Evolutionary conservation across 2,888 invertebrate genomes (phyloP), one percentile per base, ranked within the genome.

Genomic region (Neoaliturus tenellus): DNA sequence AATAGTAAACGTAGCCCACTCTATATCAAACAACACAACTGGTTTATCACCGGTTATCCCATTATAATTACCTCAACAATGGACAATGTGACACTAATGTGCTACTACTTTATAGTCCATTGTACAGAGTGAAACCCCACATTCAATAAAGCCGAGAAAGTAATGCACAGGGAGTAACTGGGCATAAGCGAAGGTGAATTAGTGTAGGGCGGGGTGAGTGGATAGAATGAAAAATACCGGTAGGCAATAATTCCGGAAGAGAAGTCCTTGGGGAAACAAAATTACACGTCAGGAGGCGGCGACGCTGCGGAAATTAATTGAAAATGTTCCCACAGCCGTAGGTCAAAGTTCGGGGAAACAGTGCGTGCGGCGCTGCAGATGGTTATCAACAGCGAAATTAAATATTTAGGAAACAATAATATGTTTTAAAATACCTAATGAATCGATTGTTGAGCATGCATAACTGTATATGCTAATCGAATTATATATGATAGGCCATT

Each of bases 41-140:
- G 12, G 23, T 3, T 20, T 10, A 55, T 23, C 62, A 17, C 28
- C 28, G 14, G 25, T 62, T 51, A 20, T 8, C 51, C 51, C 51
- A 62, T 62, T 62, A 62, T 62, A 62, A 62, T 51, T 51, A 51
- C 51, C 51, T 0, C 62, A 62, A 62, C 62, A 62, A 62, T 62
- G 62, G 62, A 62, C 62, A 62, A 62, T 62, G 31, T 31, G 28
- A 62, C 62, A 20, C 62, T 62, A 62, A 62, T 12, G 62, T 17
- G 62, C 62, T 14, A 28, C 28, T 28, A 17, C 28, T 62, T 62
- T 62, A 62, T 62, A 25, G 62, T 5, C 62, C 28, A 62, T 62
- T 62, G 62, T 62, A 12, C 28, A 28, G 62, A 17, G 62, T 20
- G 55, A 62, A 62, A 62, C 62, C 28, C 14, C 2, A 62, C 62